Conservation (phyloP, 2,888 invertebrate species). For the Psylliodes chrysocephalus region DNA sequence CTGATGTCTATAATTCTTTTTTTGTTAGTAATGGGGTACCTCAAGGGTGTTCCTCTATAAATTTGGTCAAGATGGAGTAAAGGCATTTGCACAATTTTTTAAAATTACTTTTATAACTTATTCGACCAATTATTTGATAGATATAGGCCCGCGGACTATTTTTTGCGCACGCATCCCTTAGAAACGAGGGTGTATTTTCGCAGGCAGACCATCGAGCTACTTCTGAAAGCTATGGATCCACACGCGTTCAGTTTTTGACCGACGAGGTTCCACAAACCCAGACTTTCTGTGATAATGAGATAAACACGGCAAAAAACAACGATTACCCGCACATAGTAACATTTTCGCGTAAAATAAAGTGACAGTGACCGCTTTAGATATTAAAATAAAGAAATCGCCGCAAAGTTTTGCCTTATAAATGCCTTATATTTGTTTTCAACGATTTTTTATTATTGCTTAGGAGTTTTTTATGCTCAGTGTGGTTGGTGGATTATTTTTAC, state of each 20-base stretch:
- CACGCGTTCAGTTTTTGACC: constrained; percentile 35
- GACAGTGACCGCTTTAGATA: constrained; percentile 29
- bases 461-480: constrained; percentile 33
- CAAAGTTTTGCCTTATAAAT: constrained; percentile 45
- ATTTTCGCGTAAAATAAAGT: constrained; percentile 23
- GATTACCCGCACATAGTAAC: constrained; percentile 4
- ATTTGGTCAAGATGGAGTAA: too few relatives aligned
- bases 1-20: too few relatives aligned
- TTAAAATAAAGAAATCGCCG: constrained; percentile 23
- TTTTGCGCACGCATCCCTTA: constrained; percentile 30
- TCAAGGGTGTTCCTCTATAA: too few relatives aligned
- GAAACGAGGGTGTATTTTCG: constrained; percentile 38
- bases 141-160: constrained; percentile 24
- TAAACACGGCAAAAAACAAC: constrained; percentile 25
- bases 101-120: too few relatives aligned
- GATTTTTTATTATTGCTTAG: constrained; percentile 34
- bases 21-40: too few relatives aligned
- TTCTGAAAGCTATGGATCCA: constrained; percentile 40
- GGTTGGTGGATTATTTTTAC: constrained; percentile 12
- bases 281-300: constrained; percentile 36
- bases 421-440: constrained; percentile 45
- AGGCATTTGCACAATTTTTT: too few relatives aligned
- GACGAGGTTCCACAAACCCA: constrained; percentile 17
- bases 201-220: constrained; percentile 40
- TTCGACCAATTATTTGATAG: too few relatives aligned